phyloP scores from a whole-genome alignment of 2,888 invertebrate species.

The Rhorus exstirpatorius region DNA sequence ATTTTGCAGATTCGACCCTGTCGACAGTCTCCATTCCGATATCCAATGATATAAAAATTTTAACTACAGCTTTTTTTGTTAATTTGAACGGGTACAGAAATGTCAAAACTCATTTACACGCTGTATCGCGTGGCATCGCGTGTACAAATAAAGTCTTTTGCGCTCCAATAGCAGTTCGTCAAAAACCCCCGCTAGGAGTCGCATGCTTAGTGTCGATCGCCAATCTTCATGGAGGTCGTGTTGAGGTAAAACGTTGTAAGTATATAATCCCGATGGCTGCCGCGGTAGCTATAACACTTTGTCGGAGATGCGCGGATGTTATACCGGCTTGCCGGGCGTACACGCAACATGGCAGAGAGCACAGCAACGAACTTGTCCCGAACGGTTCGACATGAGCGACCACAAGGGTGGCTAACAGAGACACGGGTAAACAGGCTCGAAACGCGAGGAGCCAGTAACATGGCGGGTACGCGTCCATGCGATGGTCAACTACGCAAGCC shows the following conservation, averaged over 20 bases:
- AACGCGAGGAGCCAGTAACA: constrained; percentile 41
- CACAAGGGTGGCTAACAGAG: constrained; percentile 65
- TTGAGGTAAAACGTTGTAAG: constrained; percentile 1
- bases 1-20: too few relatives aligned
- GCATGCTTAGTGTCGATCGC: too few relatives aligned
- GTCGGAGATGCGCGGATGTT: constrained; percentile 37
- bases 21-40: too few relatives aligned
- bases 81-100: too few relatives aligned
- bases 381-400: constrained; percentile 63
- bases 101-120: too few relatives aligned
- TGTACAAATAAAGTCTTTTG: too few relatives aligned
- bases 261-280: constrained; percentile 3
- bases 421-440: constrained; percentile 63
- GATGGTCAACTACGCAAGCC: constrained; percentile 51
- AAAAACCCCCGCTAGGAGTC: too few relatives aligned
- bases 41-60: too few relatives aligned
- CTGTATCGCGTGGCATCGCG: too few relatives aligned
- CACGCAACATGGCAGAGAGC: constrained; percentile 47
- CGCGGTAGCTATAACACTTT: constrained; percentile 29
- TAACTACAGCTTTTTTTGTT: too few relatives aligned
- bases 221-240: constrained; percentile 21
- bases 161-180: too few relatives aligned
- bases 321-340: constrained; percentile 44
- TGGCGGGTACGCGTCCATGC: constrained; percentile 47
- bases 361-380: constrained; percentile 64